Evolutionary conservation across 92 coral and sea anemone species (phyloP).

Genomic region (Epizoanthus stellaris): DNA sequence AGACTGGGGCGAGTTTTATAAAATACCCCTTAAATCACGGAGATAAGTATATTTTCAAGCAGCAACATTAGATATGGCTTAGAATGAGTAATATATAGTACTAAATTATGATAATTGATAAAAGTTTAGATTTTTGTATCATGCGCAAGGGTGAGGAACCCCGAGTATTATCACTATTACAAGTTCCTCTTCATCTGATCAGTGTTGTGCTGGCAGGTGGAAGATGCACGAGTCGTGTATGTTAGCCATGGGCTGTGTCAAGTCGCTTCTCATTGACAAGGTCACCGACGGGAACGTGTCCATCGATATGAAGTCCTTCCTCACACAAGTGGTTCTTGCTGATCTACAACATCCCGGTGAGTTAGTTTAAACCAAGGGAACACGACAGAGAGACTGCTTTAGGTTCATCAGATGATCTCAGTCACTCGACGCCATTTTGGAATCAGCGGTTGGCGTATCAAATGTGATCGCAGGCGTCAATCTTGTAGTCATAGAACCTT

Average conservation of each 20-base stretch:
- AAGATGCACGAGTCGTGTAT: constrained; percentile 95
- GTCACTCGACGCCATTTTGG: neutral
- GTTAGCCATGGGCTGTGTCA: constrained; percentile 97
- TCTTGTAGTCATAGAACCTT: too few species aligned
- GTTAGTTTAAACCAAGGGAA: neutral
- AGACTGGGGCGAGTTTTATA: too few species aligned
- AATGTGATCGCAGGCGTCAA: too few species aligned
- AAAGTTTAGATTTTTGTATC: too few species aligned
- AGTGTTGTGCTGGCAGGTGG: constrained; percentile 70
- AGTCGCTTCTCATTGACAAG: constrained; percentile 87
- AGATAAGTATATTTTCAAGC: too few species aligned
- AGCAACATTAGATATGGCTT: too few species aligned
- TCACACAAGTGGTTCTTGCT: constrained; percentile 87
- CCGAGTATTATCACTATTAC: too few species aligned
- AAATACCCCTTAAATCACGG: too few species aligned
- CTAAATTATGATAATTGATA: too few species aligned
- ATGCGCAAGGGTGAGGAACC: too few species aligned
- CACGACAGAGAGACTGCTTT: neutral
- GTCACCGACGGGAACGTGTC: constrained; percentile 76
- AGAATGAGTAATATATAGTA: too few species aligned
- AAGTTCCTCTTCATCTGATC: neutral
- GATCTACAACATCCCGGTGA: constrained; percentile 90
- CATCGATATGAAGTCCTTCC: constrained; percentile 81
- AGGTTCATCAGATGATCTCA: neutral
- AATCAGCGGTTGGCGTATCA: too few species aligned